Evolutionary conservation across 2,113 vertebrate genomes (phyloP).

Genomic region (Propithecus coquereli): DNA sequence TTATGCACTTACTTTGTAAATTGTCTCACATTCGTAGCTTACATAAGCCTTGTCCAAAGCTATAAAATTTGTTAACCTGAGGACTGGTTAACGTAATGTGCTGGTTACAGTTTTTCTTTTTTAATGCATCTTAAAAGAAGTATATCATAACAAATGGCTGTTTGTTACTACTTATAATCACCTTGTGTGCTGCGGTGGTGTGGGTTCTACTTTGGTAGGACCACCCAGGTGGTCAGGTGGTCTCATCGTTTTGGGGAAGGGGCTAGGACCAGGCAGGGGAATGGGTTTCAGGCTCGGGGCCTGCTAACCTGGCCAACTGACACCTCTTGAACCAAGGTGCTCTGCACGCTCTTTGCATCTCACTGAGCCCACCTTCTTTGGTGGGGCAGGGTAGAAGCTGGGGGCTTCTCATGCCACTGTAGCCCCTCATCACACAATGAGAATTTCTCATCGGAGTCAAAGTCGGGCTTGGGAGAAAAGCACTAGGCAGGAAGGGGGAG

Average conservation of each 20-base stretch:
- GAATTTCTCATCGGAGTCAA: too few species aligned
- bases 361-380: not conserved
- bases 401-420: not conserved
- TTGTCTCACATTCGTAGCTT: not conserved
- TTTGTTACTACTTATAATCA: not conserved
- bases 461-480: not conserved
- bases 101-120: not conserved
- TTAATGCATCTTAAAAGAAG: not conserved
- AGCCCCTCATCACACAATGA: not conserved
- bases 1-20: not conserved
- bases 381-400: not conserved
- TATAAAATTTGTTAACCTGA: not conserved
- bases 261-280: not conserved
- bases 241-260: not conserved
- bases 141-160: not conserved
- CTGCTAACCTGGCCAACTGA: not conserved
- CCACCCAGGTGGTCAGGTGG: fast-evolving
- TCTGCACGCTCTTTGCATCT: not conserved
- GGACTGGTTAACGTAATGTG: not conserved
- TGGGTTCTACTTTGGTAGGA: not conserved
- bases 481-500: fast-evolving
- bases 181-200: not conserved
- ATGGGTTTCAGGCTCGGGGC: not conserved
- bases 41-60: not conserved
- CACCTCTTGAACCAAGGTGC: not conserved